A percentile compares a stretch with the other conserved stretches of the same genome.
Evolutionary conservation across 2,113 vertebrate species (phyloP).

Genomic region (Otolemur garnettii): DNA sequence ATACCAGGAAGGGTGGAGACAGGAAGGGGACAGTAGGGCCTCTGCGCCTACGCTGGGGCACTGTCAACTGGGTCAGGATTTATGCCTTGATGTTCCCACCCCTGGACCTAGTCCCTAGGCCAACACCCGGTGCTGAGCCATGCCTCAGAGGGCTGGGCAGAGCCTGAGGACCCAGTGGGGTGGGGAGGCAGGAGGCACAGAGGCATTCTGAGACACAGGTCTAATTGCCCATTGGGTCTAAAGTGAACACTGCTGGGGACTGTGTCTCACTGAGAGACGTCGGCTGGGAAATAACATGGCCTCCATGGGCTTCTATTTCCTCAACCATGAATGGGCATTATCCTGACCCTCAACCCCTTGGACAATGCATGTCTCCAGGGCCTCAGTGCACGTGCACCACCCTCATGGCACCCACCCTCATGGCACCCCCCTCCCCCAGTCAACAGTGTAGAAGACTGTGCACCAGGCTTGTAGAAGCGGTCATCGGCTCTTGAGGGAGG

Average conservation of each 20-base stretch:
- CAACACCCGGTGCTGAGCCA: background rate
- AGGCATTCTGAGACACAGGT: background rate
- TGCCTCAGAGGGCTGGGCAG: background rate
- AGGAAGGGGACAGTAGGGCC: constrained; percentile 57
- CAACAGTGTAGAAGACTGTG: too few species aligned
- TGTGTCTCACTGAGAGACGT: background rate
- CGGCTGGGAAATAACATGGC: background rate
- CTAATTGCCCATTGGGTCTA: too few species aligned
- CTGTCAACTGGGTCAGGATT: background rate
- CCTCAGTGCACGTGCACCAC: background rate
- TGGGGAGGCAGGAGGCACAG: background rate
- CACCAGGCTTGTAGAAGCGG: too few species aligned
- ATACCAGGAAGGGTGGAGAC: constrained; percentile 71
- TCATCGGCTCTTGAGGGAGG: too few species aligned
- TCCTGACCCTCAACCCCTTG: fast-evolving
- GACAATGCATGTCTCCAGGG: background rate
- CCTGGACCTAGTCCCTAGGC: background rate
- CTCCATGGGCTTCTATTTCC: background rate
- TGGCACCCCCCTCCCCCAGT: too few species aligned
- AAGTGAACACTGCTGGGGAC: background rate
- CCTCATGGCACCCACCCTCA: too few species aligned
- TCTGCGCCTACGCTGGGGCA: background rate
- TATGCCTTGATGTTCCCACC: background rate
- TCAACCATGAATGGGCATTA: background rate
- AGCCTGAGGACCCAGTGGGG: too few species aligned